A percentile compares a stretch with the other conserved stretches of the same genome.
Conservation (phyloP, 2,888 invertebrate genomes). For the Papilio gigon region DNA sequence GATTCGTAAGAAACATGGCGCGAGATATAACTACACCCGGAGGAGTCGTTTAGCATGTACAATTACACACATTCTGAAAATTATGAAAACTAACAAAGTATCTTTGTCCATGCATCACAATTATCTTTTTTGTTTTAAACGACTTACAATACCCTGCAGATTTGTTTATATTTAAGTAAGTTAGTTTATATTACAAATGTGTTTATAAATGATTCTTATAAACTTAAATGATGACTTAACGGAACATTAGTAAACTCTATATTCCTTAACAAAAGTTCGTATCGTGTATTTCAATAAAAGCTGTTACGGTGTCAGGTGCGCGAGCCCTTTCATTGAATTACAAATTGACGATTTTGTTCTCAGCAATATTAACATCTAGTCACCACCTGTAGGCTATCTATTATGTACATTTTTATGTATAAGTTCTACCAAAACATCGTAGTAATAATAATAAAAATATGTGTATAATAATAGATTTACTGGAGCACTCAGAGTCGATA, state of each 20-base stretch:
- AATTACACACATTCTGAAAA: not conserved
- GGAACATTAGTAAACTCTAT: not conserved
- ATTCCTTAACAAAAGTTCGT: conserved; percentile 14
- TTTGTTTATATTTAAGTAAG: too few relatives aligned
- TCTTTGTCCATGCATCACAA: too few relatives aligned
- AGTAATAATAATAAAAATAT: too few relatives aligned
- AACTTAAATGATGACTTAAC: not conserved
- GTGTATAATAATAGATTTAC: too few relatives aligned
- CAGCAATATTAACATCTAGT: conserved; percentile 16
- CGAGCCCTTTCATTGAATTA: conserved; percentile 29
- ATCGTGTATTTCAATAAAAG: conserved; percentile 10
- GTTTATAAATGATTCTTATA: not conserved
- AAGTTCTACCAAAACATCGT: too few relatives aligned
- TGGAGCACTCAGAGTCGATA: too few relatives aligned
- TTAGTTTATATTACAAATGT: too few relatives aligned
- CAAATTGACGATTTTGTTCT: conserved; percentile 30
- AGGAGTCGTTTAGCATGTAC: not conserved
- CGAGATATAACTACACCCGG: not conserved
- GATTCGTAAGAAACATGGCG: not conserved
- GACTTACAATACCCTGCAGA: not conserved
- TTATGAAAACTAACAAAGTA: not conserved
- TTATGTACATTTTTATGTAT: not conserved
- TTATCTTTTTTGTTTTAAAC: not conserved
- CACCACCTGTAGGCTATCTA: not conserved
- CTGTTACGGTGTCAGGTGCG: conserved; percentile 13